A percentile compares a stretch with the other conserved stretches of the same genome.
Conservation (phyloP, 2,888 invertebrate genomes). For the Eupithecia tripunctaria region DNA sequence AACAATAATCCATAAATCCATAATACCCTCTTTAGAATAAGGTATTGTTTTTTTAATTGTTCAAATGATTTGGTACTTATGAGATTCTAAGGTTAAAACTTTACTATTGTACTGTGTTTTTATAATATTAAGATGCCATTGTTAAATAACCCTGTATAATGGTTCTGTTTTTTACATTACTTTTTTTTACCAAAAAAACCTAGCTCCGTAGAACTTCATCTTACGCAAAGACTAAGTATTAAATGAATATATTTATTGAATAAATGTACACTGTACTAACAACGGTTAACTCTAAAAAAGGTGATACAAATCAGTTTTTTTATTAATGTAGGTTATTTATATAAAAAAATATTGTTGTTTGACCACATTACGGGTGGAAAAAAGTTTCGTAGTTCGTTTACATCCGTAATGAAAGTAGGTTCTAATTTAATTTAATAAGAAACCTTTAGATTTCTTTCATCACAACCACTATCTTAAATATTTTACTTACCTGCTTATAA, state of each 20-base stretch:
- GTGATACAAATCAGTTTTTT: too few relatives aligned
- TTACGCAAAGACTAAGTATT: background rate
- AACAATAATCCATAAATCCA: constrained; percentile 20
- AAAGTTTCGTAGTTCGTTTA: too few relatives aligned
- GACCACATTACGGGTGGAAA: too few relatives aligned
- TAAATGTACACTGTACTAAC: too few relatives aligned
- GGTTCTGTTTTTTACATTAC: background rate
- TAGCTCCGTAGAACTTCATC: background rate
- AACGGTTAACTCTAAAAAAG: too few relatives aligned
- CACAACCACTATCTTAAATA: too few relatives aligned
- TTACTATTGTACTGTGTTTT: background rate
- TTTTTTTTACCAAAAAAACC: background rate
- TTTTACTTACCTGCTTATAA: too few relatives aligned
- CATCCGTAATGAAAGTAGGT: too few relatives aligned
- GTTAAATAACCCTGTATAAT: background rate
- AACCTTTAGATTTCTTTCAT: too few relatives aligned
- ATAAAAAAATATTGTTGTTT: too few relatives aligned
- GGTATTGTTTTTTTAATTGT: constrained; percentile 5
- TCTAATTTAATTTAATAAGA: too few relatives aligned
- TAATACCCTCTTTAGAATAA: constrained; percentile 7
- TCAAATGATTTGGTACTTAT: constrained; percentile 2
- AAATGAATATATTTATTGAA: background rate
- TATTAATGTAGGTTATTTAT: too few relatives aligned
- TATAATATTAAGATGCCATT: background rate
- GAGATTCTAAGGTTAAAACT: background rate